A percentile compares a stretch with the other conserved stretches of the same genome.
Conservation (phyloP, 2,797 vertebrate species). For the Pangasius djambal region DNA sequence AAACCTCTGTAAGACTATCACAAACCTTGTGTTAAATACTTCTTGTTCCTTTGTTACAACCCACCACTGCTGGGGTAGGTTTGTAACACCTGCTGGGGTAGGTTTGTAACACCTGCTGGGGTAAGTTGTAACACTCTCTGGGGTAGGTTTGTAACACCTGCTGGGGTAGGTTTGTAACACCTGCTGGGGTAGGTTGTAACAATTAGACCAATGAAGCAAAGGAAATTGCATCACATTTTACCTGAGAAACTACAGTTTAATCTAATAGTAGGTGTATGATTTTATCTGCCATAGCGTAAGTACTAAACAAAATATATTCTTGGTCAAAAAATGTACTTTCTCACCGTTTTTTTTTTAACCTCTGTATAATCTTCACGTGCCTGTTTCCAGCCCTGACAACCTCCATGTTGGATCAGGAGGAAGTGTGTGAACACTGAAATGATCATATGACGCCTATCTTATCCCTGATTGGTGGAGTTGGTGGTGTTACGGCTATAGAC, state of each 20-base stretch:
- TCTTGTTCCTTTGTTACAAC: too few species aligned
- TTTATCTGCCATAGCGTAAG: slow-evolving; percentile 26
- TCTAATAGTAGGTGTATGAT: slow-evolving; percentile 34
- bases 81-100: too few species aligned
- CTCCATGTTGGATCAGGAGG: background rate
- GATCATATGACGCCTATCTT: background rate
- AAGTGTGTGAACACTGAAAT: slow-evolving; percentile 4
- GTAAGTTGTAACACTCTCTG: too few species aligned
- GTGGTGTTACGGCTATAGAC: background rate
- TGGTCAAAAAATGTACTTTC: background rate
- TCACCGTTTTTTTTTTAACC: background rate
- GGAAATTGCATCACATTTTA: too few species aligned
- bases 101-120: too few species aligned
- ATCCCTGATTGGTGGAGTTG: background rate
- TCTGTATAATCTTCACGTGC: background rate
- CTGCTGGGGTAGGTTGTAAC: too few species aligned
- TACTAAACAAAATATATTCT: slow-evolving; percentile 30
- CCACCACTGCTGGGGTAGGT: too few species aligned
- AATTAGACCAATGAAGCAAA: too few species aligned
- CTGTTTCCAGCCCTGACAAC: background rate
- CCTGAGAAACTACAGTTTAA: slow-evolving; percentile 42
- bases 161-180: too few species aligned
- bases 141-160: too few species aligned
- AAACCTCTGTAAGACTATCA: too few species aligned
- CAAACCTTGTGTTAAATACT: too few species aligned